Evolutionary conservation across 2,113 vertebrate species (phyloP), one percentile per base, ranked within the genome.

Genomic region (Solea solea): DNA sequence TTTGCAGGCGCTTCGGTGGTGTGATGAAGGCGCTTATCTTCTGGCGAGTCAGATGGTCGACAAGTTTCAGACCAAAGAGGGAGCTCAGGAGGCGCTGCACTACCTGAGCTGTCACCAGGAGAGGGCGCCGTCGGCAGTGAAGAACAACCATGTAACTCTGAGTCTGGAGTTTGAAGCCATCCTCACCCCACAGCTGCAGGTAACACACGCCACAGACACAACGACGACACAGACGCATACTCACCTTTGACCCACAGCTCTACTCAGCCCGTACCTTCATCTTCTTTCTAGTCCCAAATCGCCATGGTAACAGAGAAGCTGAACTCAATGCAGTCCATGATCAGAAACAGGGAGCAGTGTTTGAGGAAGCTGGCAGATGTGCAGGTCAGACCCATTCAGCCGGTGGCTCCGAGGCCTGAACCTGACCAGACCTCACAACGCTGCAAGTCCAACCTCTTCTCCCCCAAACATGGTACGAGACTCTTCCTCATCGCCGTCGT

Each of bases 11-110:
- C 90, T 93, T 54, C 91, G 92, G 52, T 98, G 96, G 93, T 99
- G 97, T 57, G 95, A 98, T 5, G 93, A 98, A 72, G 97, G 96
- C 25, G 96, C 96, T 16, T 97, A 95, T 81, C 93, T 99, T 54
- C 90, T 99, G 9, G 96, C 96, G 28, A 97, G 95, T 88, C 98
- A 98, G 91, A 96, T 95, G 87, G 88, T 95, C 78, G 95, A 96
- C 52, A 96, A 92, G 86, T 98, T 95, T 91, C 97, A 98, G 80
- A 96, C 96, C 8, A 94, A 94, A 80, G 96, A 97, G 74, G 97
- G 96, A 0, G 96, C 95, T 52, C 94, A 97, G 84, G 95, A 93
- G 75, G 95, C 96, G 0, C 91, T 98, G 83, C 93, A 92, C 59
- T 95, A 95, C 70, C 94, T 98, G 0, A 92, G 94, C 72, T 93